Conservation (phyloP, 2,113 vertebrate species). For the Pteruthius melanotis region DNA sequence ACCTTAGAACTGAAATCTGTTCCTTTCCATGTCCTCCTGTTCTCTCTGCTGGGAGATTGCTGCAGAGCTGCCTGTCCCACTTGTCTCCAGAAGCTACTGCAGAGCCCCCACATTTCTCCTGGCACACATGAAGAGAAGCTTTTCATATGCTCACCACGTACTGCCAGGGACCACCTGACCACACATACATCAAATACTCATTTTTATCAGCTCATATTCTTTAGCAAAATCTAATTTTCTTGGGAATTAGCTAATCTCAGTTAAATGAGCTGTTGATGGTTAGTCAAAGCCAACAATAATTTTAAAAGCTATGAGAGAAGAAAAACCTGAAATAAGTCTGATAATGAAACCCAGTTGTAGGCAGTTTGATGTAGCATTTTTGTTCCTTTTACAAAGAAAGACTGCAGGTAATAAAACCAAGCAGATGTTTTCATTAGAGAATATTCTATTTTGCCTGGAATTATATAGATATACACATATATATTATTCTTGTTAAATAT, state of each 20-base stretch:
- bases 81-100: background rate
- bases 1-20: background rate
- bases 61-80: background rate
- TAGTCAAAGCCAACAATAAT: background rate
- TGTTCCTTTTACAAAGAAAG: background rate
- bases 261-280: background rate
- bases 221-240: background rate
- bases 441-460: background rate
- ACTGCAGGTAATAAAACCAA: background rate
- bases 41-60: background rate
- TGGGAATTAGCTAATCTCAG: background rate
- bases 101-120: background rate
- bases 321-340: background rate
- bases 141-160: background rate
- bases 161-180: background rate
- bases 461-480: background rate
- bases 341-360: background rate
- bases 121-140: accelerated
- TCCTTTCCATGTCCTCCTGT: background rate
- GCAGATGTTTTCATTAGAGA: background rate
- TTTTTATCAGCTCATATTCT: background rate
- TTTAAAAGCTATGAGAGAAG: background rate
- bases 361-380: background rate
- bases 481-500: background rate
- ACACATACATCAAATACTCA: background rate